Base-by-base conservation (phyloP, 2,888 invertebrate genomes). In the Nomada flava region DNA sequence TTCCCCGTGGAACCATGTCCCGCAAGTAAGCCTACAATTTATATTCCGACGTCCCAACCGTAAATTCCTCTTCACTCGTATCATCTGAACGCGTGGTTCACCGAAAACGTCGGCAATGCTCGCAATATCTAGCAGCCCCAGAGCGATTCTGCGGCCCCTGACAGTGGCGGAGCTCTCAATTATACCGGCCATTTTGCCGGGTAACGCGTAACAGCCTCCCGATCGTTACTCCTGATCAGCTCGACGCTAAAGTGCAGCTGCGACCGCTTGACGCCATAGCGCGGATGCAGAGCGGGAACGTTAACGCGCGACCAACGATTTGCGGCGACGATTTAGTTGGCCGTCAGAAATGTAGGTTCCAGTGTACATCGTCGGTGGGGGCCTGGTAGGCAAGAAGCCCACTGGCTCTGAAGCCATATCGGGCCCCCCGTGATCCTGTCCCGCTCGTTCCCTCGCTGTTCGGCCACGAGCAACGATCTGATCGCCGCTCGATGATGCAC, bases 391-490 rank as follows among this genome's bases (percentile, higher is more conserved):
- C 81, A 83, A 69, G 85, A 85, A 83, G 82, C 76, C 75, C 85
- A 90, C 92, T 59, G 93, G 92, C 92, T 93, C 92, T 72, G 93
- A 93, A 93, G 92, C 93, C 93, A 57, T 91, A 92, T 75, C 78
- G 88, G 80, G 86, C 88, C 87, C 89, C 91, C 91, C 86, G 85
- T 87, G 86, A 88, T 88, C 86, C 85, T 88, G 82, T 67, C 81
- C 86, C 84, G 81, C 29, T 59, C 50, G 79, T 80, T 79, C 86
- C 86, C 84, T 86, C 80, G 52, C 69, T 50, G 44, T 60, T 67
- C 29, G 72, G 73, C 84, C 75, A 75, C 80, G 62, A 70, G 75
- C 68, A 68, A 55, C 88, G 79, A 86, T 83, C 86, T 76, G 82
- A 86, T 86, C 86, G 88, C 23, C 59, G 73, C 72, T 79, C 83